These are phyloP conservation scores for Buphagus erythrorhynchus DNA, from an alignment of 2,797 vertebrate species.

Conservation along the genomic window DNA sequence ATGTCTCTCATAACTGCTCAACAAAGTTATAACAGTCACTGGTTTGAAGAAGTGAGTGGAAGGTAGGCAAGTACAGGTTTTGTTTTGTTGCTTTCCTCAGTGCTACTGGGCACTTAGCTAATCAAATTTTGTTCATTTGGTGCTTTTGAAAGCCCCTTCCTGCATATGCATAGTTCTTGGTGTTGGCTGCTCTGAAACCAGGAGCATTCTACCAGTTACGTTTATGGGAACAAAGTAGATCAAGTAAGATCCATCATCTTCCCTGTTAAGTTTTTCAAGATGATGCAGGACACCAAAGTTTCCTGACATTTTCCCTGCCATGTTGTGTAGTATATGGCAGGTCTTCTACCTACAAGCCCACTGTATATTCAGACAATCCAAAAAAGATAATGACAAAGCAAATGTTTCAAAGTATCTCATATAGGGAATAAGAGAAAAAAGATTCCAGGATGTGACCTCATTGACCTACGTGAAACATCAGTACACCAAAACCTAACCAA, in stretches of 20 bases:
- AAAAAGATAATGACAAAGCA: neutral
- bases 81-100: neutral
- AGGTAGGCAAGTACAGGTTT: neutral
- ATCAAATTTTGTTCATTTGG: neutral
- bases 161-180: neutral
- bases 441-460: neutral
- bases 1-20: neutral
- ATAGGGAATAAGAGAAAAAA: neutral
- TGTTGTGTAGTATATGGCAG: neutral
- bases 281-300: neutral
- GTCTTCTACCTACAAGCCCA: neutral
- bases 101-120: neutral
- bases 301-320: neutral
- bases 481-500: neutral
- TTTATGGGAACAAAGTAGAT: neutral
- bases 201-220: neutral
- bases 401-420: neutral
- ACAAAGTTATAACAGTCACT: neutral
- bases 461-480: neutral
- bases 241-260: neutral
- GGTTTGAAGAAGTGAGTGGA: neutral
- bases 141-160: neutral
- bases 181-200: neutral
- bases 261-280: neutral
- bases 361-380: neutral